These are phyloP conservation scores for Palaemon carinicauda DNA, from an alignment of 1,140 invertebrate genomes.

Conservation along the genomic window DNA sequence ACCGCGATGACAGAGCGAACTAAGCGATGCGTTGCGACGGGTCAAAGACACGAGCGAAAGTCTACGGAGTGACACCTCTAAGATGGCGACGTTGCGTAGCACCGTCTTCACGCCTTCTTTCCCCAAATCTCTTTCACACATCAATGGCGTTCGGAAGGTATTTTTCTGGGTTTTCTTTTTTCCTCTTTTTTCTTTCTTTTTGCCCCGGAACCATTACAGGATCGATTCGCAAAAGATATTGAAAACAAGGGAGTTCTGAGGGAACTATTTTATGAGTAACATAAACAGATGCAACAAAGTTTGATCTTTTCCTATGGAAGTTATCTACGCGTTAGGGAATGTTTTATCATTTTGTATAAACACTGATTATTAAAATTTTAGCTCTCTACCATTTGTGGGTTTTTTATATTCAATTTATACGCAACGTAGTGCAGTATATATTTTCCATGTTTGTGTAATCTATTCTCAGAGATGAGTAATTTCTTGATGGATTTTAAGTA, in stretches of 20 bases:
- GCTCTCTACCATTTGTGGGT: no score
- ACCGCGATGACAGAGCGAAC: background rate
- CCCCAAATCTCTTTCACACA: slow-evolving; percentile 30
- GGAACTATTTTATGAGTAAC: no score
- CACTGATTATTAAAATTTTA: no score
- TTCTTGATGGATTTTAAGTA: no score
- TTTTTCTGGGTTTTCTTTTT: background rate
- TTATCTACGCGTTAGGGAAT: no score
- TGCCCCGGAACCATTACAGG: background rate
- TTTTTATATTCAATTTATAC: no score
- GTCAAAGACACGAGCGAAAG: background rate
- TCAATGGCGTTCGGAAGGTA: slow-evolving; percentile 4
- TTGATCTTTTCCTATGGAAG: no score
- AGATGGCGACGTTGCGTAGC: background rate
- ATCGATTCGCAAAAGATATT: background rate
- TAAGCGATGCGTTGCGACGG: background rate
- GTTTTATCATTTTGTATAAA: no score
- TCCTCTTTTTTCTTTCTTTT: background rate
- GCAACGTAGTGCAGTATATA: no score
- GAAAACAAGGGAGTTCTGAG: background rate
- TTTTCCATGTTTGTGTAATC: no score
- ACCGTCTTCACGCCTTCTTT: background rate
- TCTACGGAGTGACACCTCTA: background rate
- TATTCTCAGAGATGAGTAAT: no score
- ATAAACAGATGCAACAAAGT: no score